These are phyloP conservation scores for Epinephelus lanceolatus DNA, from an alignment of 2,113 vertebrate species.

Conservation along the genomic window DNA sequence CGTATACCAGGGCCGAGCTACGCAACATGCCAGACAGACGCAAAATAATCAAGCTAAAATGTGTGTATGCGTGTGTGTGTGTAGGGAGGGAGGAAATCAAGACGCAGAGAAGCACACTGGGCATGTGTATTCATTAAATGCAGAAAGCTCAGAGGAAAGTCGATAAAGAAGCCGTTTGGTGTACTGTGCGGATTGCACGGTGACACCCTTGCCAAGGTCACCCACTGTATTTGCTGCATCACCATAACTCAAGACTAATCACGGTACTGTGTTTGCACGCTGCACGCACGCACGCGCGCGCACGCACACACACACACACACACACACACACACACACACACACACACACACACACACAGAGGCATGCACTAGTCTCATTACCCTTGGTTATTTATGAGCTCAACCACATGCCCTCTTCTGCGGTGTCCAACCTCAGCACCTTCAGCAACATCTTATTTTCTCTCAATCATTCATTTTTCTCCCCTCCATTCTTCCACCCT, in stretches of 20 bases:
- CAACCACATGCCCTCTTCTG: conserved; percentile 50
- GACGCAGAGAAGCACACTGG: background rate
- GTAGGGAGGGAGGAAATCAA: background rate
- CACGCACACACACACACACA: background rate
- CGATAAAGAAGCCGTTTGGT: conserved; percentile 30
- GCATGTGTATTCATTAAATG: conserved; percentile 34
- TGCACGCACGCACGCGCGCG: background rate
- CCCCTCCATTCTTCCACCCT: conserved; percentile 1
- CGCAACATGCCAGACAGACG: background rate
- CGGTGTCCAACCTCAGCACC: conserved; percentile 69
- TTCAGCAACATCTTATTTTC: conserved; percentile 62
- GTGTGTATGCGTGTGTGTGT: background rate
- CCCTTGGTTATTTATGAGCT: conserved; percentile 85
- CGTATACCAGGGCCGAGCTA: background rate
- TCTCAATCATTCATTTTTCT: conserved; percentile 41
- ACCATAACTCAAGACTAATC: conserved; percentile 71
- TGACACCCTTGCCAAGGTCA: conserved; percentile 68
- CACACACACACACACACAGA: conserved; percentile 1
- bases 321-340: conserved; percentile 4
- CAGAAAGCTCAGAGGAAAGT: conserved; percentile 9
- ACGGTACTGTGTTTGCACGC: conserved; percentile 47
- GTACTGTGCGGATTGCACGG: conserved; percentile 20
- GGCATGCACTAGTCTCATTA: conserved; percentile 81
- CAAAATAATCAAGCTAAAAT: background rate
- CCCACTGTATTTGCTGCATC: conserved; percentile 63